These are phyloP conservation scores for Onchidella celtica DNA, from an alignment of 2,888 invertebrate genomes.

Conservation along the genomic window DNA sequence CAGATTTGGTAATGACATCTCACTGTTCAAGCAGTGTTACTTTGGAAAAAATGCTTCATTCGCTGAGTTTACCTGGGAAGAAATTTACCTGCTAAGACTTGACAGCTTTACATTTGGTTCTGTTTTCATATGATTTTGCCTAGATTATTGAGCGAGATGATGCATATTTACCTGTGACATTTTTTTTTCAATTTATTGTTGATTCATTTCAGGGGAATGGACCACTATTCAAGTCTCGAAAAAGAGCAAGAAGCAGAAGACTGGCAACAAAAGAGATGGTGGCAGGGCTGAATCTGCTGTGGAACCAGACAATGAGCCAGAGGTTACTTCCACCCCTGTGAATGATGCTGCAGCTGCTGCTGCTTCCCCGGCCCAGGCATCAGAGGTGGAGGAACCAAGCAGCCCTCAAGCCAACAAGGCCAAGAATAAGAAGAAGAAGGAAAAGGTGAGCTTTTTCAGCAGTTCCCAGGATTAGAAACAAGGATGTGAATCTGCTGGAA, in stretches of 20 bases:
- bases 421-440: conserved; percentile 56
- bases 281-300: conserved; percentile 21
- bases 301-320: conserved; percentile 40
- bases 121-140: too few relatives aligned
- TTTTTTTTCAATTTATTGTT: too few relatives aligned
- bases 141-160: too few relatives aligned
- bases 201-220: conserved; percentile 66
- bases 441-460: conserved; percentile 41
- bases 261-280: conserved; percentile 44
- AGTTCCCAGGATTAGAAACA: too few relatives aligned
- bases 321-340: not conserved
- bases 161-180: too few relatives aligned
- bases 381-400: conserved; percentile 20
- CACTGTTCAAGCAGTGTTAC: too few relatives aligned
- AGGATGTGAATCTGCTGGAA: too few relatives aligned
- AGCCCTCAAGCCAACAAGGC: conserved; percentile 20
- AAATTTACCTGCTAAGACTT: too few relatives aligned
- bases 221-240: conserved; percentile 62
- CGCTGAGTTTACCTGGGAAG: too few relatives aligned
- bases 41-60: too few relatives aligned
- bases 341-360: not conserved
- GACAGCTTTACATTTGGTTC: too few relatives aligned
- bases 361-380: conserved; percentile 16
- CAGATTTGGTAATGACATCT: too few relatives aligned
- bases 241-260: conserved; percentile 67